Conservation (phyloP, 2,113 vertebrate genomes). For the Macaca fascicularis region DNA sequence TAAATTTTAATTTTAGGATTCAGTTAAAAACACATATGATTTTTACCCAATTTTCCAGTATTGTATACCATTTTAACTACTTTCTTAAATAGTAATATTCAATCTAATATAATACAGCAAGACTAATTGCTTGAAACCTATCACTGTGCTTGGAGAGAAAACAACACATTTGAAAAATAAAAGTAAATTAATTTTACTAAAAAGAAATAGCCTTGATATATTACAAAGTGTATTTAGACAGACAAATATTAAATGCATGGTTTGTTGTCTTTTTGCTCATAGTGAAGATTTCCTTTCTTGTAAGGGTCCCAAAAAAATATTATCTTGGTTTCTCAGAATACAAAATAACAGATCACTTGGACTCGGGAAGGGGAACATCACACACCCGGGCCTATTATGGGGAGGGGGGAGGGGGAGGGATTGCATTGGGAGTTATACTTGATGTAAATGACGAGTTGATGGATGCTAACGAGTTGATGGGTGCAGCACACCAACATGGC, state of each 20-base stretch:
- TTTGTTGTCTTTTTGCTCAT: background rate
- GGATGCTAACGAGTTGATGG: too few relatives aligned
- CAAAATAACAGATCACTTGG: background rate
- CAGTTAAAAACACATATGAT: background rate
- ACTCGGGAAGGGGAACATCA: too few relatives aligned
- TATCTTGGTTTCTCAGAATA: background rate
- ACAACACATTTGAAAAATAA: constrained; percentile 48
- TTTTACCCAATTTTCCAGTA: background rate
- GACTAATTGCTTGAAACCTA: constrained; percentile 26
- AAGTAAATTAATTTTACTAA: constrained; percentile 7
- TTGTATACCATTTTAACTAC: background rate
- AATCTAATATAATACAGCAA: background rate
- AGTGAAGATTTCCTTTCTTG: background rate
- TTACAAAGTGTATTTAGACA: background rate
- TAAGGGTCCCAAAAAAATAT: background rate
- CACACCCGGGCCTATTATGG: too few relatives aligned
- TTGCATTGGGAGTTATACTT: too few relatives aligned
- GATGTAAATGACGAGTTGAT: too few relatives aligned
- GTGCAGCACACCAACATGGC: too few relatives aligned
- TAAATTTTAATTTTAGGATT: background rate
- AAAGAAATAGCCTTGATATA: background rate
- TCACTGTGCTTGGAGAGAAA: background rate
- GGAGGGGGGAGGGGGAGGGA: too few relatives aligned
- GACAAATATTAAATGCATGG: background rate
- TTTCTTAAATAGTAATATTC: background rate